A percentile compares a stretch with the other conserved stretches of the same genome.
phyloP scores from a whole-genome alignment of 2,113 vertebrate genomes.

The Sminthopsis crassicaudata region DNA sequence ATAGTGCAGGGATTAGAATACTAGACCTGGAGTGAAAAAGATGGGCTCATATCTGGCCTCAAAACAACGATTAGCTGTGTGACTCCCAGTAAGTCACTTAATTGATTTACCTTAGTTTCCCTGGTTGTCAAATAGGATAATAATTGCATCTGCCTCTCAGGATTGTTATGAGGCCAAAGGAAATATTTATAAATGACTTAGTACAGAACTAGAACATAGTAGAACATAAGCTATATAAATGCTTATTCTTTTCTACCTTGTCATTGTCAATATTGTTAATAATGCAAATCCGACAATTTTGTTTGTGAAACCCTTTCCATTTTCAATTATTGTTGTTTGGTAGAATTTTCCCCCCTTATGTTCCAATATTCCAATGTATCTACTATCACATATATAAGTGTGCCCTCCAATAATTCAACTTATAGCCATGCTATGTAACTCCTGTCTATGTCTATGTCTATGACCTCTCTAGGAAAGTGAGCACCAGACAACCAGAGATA shows the following conservation, averaged over 20 bases:
- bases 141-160: not conserved
- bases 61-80: not conserved
- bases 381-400: not conserved
- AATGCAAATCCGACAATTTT: not conserved
- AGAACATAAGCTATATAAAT: not conserved
- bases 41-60: not conserved
- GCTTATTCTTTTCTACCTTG: not conserved
- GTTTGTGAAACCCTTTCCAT: not conserved
- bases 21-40: not conserved
- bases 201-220: not conserved
- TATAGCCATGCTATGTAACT: not conserved
- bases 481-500: not conserved
- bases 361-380: not conserved
- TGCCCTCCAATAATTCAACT: not conserved
- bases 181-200: not conserved
- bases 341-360: not conserved
- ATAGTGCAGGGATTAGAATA: not conserved
- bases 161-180: not conserved
- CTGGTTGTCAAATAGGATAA: not conserved
- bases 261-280: not conserved
- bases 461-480: not conserved
- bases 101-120: not conserved
- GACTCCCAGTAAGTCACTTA: not conserved
- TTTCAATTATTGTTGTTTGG: not conserved
- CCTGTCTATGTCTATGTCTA: not conserved